Conservation (phyloP, 2,797 vertebrate genomes). For the Yasuhikotakia modesta region DNA sequence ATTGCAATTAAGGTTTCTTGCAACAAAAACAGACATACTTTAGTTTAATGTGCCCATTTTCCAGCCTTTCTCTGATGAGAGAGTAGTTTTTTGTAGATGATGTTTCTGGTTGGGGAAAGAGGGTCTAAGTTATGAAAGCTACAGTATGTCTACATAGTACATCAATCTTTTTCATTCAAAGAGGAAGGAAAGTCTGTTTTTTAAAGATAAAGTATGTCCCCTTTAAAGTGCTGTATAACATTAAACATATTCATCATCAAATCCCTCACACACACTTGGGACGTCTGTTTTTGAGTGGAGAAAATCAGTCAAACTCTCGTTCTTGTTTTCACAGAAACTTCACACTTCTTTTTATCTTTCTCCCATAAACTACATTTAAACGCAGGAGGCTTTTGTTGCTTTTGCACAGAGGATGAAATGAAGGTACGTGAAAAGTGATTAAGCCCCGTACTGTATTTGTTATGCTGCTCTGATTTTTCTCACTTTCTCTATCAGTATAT, state of each 20-base stretch:
- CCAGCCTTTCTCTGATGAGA: background rate
- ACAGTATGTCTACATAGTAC: background rate
- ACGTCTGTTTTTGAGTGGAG: background rate
- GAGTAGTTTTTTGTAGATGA: background rate
- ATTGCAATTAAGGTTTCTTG: background rate
- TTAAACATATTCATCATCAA: background rate
- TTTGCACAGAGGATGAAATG: conserved; percentile 13
- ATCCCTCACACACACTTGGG: background rate
- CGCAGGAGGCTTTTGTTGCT: conserved; percentile 7
- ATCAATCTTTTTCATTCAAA: background rate
- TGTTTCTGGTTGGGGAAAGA: background rate
- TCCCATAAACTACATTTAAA: background rate
- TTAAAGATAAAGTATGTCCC: background rate
- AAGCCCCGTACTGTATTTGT: conserved; percentile 29
- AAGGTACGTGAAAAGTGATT: conserved; percentile 51
- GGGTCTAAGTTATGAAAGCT: background rate
- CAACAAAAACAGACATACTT: background rate
- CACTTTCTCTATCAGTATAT: conserved; percentile 23
- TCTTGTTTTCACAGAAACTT: background rate
- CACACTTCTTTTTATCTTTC: background rate
- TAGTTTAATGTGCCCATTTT: background rate
- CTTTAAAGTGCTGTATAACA: background rate
- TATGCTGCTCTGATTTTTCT: conserved; percentile 30
- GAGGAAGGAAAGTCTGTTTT: background rate
- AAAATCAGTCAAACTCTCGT: background rate